Evolutionary conservation across 1,140 invertebrate species (phyloP), one percentile per base, ranked within the genome.

Genomic region (Bombus balteatus): DNA sequence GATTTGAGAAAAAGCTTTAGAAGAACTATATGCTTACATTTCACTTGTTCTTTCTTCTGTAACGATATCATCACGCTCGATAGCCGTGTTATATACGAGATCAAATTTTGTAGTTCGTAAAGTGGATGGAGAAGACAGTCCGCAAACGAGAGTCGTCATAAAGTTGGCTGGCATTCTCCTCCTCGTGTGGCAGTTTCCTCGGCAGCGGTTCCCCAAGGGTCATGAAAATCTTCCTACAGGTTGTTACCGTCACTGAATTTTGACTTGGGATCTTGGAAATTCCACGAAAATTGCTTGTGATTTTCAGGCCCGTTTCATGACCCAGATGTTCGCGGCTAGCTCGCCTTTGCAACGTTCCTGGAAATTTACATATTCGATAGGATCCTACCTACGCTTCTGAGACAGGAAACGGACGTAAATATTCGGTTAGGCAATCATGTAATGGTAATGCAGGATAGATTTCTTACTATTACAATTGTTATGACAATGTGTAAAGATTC

Each of bases 61-160:
- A 22, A 37, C 75, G 65, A 68, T 47, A 25, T 3, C 13, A 28
- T 34, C 22, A 5, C 22, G n/a, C 39, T 47, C n/a, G 34, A 80
- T 41, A 53, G 43, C 53, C n/a, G 39, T 41, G 37, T 15, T 66
- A 66, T 32, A 66, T 32, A 28, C 3, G 9, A 41, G 28, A 81
- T 73, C 79, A 34, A 25, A 34, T 81, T 43, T 59, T 57, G 32
- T 57, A 53, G 34, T 76, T 76, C 72, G 41, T 57, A 66, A 66
- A 76, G 37, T 73, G 70, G 22, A 41, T 34, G 18, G 53, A 59
- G 70, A 72, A 81, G 68, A 34, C 68, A 71, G 53, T 22, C 59
- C 32, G 41, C 81, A 83, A 83, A 83, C 72, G 81, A 84, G 82
- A 59, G 53, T 43, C 82, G 47, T 59, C 37, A 47, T 84, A 84